These are phyloP conservation scores for Patiria miniata DNA, from an alignment of 35 echinoderm and acorn worm species.

Conservation along the genomic window DNA sequence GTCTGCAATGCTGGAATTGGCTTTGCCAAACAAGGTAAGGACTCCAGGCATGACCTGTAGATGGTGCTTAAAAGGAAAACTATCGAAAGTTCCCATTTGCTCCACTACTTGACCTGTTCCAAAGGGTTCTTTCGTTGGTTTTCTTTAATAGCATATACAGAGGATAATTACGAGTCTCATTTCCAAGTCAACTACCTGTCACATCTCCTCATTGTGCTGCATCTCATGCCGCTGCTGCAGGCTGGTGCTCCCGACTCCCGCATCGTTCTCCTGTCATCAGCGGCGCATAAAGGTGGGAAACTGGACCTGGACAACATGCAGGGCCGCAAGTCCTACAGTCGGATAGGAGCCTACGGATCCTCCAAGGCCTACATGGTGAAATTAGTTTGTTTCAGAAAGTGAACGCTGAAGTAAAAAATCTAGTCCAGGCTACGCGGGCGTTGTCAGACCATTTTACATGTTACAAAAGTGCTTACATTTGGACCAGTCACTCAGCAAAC, in stretches of 20 bases:
- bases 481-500: too few species aligned
- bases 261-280: slow-evolving; percentile 67
- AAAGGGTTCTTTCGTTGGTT: neutral
- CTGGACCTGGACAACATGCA: slow-evolving; percentile 67
- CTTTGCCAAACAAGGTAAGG: neutral
- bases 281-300: slow-evolving; percentile 15
- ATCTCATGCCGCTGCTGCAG: slow-evolving; percentile 74
- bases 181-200: slow-evolving; percentile 90
- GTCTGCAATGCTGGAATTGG: slow-evolving; percentile 74
- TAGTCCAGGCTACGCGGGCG: too few species aligned
- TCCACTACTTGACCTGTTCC: too few species aligned
- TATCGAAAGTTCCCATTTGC: too few species aligned
- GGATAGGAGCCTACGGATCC: slow-evolving; percentile 40
- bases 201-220: slow-evolving; percentile 76
- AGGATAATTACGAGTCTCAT: slow-evolving; percentile 62
- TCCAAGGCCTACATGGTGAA: slow-evolving; percentile 68
- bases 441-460: too few species aligned
- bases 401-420: too few species aligned
- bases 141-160: slow-evolving; percentile 28
- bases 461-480: too few species aligned
- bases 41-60: too few species aligned
- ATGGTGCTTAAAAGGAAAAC: too few species aligned
- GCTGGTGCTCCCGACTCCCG: slow-evolving; percentile 52
- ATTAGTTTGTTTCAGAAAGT: neutral
- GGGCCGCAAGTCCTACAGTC: slow-evolving; percentile 33